Conservation (phyloP, 2,888 invertebrate genomes). For the Ophioninae sp. region DNA sequence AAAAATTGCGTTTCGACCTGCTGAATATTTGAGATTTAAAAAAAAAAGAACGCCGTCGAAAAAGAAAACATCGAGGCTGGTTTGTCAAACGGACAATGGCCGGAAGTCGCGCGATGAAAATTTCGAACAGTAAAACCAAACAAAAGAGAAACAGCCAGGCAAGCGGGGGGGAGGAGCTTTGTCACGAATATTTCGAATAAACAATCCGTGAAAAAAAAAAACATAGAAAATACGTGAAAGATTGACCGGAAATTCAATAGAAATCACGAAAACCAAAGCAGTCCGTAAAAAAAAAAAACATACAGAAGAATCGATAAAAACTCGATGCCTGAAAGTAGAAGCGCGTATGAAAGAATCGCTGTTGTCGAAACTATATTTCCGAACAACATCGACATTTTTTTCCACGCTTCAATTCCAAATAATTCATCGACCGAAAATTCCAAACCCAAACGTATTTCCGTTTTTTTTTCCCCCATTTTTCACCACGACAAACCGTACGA, state of each 20-base stretch:
- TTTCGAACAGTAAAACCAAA: not conserved
- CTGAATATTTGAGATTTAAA: not conserved
- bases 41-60: not conserved
- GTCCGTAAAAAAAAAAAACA: not conserved
- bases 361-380: not conserved
- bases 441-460: no score
- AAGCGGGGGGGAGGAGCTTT: not conserved
- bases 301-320: not conserved
- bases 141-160: not conserved
- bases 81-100: not conserved
- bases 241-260: not conserved
- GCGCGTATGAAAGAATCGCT: not conserved
- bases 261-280: not conserved
- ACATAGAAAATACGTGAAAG: not conserved
- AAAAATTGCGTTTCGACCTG: not conserved
- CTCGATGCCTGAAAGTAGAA: not conserved
- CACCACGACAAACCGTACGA: not conserved
- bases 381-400: not conserved
- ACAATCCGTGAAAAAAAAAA: not conserved
- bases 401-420: not conserved
- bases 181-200: not conserved
- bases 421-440: not conserved
- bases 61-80: not conserved
- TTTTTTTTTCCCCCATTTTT: no score
- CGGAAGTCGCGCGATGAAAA: not conserved